These are phyloP conservation scores for Schizaphis graminum DNA, from an alignment of 2,888 invertebrate genomes.

Conservation along the genomic window DNA sequence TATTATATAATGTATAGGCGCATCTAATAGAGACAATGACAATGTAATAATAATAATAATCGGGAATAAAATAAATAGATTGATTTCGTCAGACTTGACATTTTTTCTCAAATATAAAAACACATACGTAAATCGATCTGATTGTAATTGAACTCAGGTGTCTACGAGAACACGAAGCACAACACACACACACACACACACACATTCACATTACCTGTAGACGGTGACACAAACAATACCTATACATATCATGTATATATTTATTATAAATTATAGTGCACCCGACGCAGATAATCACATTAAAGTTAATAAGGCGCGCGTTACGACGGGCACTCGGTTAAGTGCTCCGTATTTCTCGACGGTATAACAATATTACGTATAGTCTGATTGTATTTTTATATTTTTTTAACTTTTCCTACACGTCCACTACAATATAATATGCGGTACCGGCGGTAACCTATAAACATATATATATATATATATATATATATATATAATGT, in stretches of 20 bases:
- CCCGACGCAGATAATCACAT: constrained; percentile 28
- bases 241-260: neutral
- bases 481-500: too few relatives aligned
- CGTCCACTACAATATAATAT: neutral
- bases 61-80: too few relatives aligned
- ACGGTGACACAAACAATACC: neutral
- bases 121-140: neutral
- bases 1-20: too few relatives aligned
- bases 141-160: neutral
- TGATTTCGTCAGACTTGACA: too few relatives aligned
- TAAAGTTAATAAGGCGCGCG: constrained; percentile 45
- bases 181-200: neutral
- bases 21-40: too few relatives aligned
- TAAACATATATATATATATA: neutral
- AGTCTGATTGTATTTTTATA: neutral
- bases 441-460: neutral
- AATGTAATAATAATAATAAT: too few relatives aligned
- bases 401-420: neutral
- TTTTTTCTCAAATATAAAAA: too few relatives aligned
- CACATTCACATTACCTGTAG: neutral
- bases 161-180: neutral
- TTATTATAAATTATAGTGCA: neutral
- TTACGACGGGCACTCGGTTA: constrained; percentile 46
- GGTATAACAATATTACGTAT: neutral
- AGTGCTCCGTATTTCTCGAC: neutral